Conservation (phyloP, 92 coral and sea anemone species). For the Zoanthus sociatus region DNA sequence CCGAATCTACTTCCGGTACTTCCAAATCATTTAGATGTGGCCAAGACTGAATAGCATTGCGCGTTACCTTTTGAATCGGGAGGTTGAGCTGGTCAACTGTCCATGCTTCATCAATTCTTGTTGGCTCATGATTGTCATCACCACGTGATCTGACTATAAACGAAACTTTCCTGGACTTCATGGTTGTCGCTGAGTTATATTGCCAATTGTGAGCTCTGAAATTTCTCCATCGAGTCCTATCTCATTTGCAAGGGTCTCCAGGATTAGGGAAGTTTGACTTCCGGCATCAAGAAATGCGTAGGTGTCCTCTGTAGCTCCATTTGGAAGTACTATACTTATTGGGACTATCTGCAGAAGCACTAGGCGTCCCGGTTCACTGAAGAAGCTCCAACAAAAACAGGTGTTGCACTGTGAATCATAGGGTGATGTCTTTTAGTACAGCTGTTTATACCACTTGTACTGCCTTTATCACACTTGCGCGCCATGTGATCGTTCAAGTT, state of each 20-base stretch:
- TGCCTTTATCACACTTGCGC: neutral
- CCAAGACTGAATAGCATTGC: neutral
- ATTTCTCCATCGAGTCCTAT: conserved; percentile 48
- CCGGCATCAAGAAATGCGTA: conserved; percentile 44
- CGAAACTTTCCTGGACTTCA: conserved; percentile 48
- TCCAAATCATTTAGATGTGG: neutral
- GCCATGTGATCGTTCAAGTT: conserved; percentile 55
- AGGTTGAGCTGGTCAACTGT: neutral
- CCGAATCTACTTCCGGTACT: neutral
- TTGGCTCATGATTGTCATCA: neutral
- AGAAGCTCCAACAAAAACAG: too few relatives aligned
- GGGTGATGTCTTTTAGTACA: neutral
- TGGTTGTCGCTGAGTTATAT: conserved; percentile 30
- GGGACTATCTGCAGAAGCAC: neutral
- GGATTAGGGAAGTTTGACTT: conserved; percentile 59
- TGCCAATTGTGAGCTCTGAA: conserved; percentile 33
- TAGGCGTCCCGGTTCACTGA: neutral
- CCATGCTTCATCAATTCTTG: neutral
- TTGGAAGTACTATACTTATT: neutral
- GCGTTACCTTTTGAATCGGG: neutral
- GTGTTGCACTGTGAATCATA: too few relatives aligned
- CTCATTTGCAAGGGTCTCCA: conserved; percentile 45
- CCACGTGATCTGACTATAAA: conserved; percentile 33
- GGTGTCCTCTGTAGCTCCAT: conserved; percentile 33
- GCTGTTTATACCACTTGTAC: neutral